These are phyloP conservation scores for Steinernema scapterisci DNA, from an alignment of 2,888 invertebrate species.

Conservation along the genomic window DNA sequence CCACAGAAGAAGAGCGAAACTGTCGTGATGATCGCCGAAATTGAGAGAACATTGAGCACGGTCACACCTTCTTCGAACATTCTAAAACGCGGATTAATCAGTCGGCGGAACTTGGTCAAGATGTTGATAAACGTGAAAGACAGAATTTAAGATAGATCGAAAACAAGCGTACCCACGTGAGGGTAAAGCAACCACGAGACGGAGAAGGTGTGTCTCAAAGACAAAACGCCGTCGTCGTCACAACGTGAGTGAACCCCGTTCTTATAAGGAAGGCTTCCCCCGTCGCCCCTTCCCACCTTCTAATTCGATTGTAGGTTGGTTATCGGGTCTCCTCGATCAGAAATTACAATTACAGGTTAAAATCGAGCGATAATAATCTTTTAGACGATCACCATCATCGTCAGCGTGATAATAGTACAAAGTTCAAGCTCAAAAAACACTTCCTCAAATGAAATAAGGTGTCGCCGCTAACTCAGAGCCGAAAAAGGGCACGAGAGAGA, in stretches of 20 bases:
- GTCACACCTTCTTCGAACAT: slow-evolving; percentile 49
- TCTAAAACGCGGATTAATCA: slow-evolving; percentile 42
- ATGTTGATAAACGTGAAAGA: too few species aligned
- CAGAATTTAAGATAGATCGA: too few species aligned
- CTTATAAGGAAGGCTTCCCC: too few species aligned
- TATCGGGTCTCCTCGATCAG: slow-evolving; percentile 8
- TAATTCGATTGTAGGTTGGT: slow-evolving; percentile 27
- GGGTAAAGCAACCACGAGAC: too few species aligned
- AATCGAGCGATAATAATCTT: background rate
- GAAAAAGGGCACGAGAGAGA: background rate
- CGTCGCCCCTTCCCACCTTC: background rate
- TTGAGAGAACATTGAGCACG: slow-evolving; percentile 55
- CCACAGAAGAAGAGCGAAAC: slow-evolving; percentile 84
- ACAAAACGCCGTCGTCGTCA: too few species aligned
- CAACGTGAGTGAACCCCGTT: too few species aligned
- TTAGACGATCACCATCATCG: background rate
- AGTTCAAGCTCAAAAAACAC: slow-evolving; percentile 1
- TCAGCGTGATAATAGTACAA: slow-evolving; percentile 7
- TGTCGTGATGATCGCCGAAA: slow-evolving; percentile 77
- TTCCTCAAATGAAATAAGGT: background rate
- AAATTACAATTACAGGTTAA: slow-evolving; percentile 22
- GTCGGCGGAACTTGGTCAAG: too few species aligned
- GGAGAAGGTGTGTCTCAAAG: too few species aligned
- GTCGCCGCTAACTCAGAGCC: too few species aligned
- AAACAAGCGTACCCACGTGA: too few species aligned